Evolutionary conservation across 2,797 vertebrate genomes (phyloP).

Genomic region (Steatocranus sp.): DNA sequence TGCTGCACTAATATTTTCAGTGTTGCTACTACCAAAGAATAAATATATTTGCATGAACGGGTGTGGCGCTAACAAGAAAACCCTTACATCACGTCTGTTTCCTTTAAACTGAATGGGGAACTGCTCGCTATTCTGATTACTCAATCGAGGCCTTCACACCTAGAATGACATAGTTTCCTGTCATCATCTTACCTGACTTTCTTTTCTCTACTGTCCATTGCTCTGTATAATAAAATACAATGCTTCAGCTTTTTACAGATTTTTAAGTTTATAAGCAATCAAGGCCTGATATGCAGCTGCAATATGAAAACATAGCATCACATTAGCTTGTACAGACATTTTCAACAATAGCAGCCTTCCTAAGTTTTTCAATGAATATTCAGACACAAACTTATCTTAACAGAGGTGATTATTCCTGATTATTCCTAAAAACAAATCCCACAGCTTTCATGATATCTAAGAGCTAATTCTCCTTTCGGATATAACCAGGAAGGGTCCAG

Average conservation of each 20-base stretch:
- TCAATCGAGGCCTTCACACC: not conserved
- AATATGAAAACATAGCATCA: not conserved
- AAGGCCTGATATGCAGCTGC: not conserved
- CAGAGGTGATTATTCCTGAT: not conserved
- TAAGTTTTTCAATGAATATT: not conserved
- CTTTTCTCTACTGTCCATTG: not conserved
- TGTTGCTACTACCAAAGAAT: not conserved
- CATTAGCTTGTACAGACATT: not conserved
- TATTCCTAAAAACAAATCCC: not conserved
- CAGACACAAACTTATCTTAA: not conserved
- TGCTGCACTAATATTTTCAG: not conserved
- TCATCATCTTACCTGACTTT: not conserved
- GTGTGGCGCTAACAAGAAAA: slow-evolving; percentile 6
- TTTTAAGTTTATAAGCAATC: not conserved
- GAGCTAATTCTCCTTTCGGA: not conserved
- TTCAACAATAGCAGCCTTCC: not conserved
- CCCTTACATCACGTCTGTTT: not conserved
- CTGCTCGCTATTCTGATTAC: not conserved
- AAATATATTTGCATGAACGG: not conserved
- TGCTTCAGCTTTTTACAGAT: not conserved
- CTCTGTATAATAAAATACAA: not conserved
- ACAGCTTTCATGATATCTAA: not conserved
- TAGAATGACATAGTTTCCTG: not conserved
- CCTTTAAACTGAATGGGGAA: not conserved
- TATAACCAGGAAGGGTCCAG: not conserved